phyloP scores from a whole-genome alignment of 2,113 vertebrate genomes.

The Osmerus eperlanus region DNA sequence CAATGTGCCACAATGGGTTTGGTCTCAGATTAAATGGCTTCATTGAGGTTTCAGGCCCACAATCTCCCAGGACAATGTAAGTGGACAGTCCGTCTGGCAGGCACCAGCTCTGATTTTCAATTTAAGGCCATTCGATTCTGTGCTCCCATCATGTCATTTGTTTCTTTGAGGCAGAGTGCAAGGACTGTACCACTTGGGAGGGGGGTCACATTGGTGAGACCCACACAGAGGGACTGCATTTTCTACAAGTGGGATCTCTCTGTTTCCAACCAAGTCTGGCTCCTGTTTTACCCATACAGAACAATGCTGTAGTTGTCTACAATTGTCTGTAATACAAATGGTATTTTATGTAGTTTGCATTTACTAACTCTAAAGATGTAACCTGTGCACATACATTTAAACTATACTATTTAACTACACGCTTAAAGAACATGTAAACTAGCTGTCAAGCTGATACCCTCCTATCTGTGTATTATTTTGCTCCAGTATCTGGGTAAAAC shows the following conservation, averaged over 20 bases:
- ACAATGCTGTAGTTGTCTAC: slow-evolving; percentile 14
- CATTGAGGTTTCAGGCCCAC: background rate
- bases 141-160: background rate
- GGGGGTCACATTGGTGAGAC: background rate
- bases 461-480: background rate
- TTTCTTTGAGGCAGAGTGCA: background rate
- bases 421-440: too few species aligned
- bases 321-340: too few species aligned
- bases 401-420: too few species aligned
- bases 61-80: background rate
- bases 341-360: slow-evolving; percentile 9
- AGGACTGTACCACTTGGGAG: background rate
- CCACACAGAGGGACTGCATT: slow-evolving; percentile 56
- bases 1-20: too few species aligned
- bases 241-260: slow-evolving; percentile 35
- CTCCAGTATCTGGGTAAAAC: slow-evolving; percentile 50
- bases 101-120: background rate
- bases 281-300: slow-evolving; percentile 58
- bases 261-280: slow-evolving; percentile 31
- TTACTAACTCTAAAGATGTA: background rate
- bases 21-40: background rate
- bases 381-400: too few species aligned
- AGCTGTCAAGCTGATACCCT: too few species aligned
- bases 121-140: too few species aligned
- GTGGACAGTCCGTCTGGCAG: background rate